phyloP scores from a whole-genome alignment of 1,140 invertebrate species.

The Formica selysi region DNA sequence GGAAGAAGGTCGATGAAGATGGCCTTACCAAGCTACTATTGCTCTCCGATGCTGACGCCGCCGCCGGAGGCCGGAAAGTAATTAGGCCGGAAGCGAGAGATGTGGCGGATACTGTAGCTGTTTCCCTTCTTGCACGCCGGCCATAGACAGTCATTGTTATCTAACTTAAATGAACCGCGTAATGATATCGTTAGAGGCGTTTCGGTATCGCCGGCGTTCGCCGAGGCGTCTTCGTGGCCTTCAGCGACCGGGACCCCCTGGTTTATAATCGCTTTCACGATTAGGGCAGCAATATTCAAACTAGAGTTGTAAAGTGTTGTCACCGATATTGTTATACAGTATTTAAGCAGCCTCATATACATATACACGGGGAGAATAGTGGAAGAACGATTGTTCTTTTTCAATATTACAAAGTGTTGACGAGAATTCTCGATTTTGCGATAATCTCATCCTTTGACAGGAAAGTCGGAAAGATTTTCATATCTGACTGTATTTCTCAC shows the following conservation, averaged over 20 bases:
- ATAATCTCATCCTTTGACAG: slow-evolving; percentile 1
- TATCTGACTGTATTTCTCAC: background rate
- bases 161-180: slow-evolving; percentile 86
- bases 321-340: background rate
- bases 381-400: background rate
- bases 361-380: background rate
- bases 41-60: slow-evolving; percentile 64
- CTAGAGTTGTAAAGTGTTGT: background rate
- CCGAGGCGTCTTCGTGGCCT: slow-evolving; percentile 45
- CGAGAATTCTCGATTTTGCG: background rate
- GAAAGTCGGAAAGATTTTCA: background rate
- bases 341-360: background rate
- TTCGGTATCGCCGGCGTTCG: slow-evolving; percentile 75
- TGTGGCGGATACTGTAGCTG: slow-evolving; percentile 83
- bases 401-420: background rate
- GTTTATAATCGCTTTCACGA: slow-evolving; percentile 35
- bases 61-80: slow-evolving; percentile 80
- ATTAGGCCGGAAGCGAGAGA: slow-evolving; percentile 84
- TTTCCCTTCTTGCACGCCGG: slow-evolving; percentile 65
- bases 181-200: slow-evolving; percentile 84
- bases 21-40: slow-evolving; percentile 43
- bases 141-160: slow-evolving; percentile 82
- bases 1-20: slow-evolving; percentile 59
- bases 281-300: slow-evolving; percentile 21
- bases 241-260: background rate